Percentiles rank a stretch among this genome's conserved stretches.
phyloP scores from a whole-genome alignment of 2,113 vertebrate species.

The Gila orcuttii region DNA sequence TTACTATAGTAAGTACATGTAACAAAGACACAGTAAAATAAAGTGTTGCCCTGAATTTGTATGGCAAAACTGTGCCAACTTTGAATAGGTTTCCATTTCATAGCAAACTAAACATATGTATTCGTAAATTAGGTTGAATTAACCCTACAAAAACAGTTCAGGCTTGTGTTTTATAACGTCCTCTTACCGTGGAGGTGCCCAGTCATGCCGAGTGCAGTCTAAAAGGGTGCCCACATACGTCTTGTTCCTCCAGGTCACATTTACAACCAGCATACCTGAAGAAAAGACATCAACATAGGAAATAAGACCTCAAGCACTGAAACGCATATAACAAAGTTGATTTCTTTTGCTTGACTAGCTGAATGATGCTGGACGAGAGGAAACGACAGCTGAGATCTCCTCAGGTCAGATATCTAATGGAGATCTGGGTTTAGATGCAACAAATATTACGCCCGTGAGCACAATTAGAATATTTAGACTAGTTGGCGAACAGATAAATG shows the following conservation, averaged over 20 bases:
- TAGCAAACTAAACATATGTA: not conserved
- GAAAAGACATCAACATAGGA: constrained; percentile 11
- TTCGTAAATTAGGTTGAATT: not conserved
- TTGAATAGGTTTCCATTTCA: not conserved
- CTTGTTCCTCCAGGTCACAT: constrained; percentile 98
- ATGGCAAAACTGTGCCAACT: not conserved
- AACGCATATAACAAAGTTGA: not conserved
- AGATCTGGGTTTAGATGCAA: not conserved
- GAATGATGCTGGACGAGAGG: not conserved
- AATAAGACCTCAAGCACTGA: not conserved
- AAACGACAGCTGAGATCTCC: not conserved
- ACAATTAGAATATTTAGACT: no score
- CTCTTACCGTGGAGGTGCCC: constrained; percentile 94
- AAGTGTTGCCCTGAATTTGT: no score
- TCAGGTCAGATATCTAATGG: not conserved
- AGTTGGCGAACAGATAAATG: not conserved
- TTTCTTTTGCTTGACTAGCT: not conserved
- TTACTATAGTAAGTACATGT: no score
- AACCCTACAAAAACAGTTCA: not conserved
- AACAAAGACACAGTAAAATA: no score
- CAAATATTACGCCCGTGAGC: no score
- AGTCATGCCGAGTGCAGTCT: constrained; percentile 98
- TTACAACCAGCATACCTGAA: constrained; percentile 97
- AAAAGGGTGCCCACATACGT: constrained; percentile 96
- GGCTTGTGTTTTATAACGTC: not conserved